Percentiles rank a stretch among this genome's conserved stretches.
phyloP scores from a whole-genome alignment of 1,140 invertebrate genomes.

The Tetramorium simillimum region DNA sequence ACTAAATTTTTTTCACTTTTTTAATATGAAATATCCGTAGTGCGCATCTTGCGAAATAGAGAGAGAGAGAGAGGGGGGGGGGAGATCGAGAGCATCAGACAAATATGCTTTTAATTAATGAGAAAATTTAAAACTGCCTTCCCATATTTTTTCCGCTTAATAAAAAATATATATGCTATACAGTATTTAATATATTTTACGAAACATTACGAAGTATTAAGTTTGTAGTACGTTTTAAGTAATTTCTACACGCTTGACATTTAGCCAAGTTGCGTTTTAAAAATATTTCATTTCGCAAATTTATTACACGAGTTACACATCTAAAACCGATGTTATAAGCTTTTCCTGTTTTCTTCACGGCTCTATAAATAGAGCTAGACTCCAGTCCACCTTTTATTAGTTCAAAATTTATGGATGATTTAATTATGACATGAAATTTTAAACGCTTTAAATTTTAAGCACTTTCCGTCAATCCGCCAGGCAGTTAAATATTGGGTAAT shows the following conservation, averaged over 20 bases:
- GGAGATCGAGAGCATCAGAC: background rate
- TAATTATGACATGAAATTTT: constrained; percentile 17
- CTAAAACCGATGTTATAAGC: background rate
- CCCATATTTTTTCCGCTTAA: background rate
- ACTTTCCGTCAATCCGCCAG: background rate
- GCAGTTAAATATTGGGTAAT: constrained; percentile 14
- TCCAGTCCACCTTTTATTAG: background rate
- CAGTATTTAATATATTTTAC: background rate
- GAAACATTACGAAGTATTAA: background rate
- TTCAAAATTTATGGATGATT: constrained; percentile 9
- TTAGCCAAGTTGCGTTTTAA: background rate
- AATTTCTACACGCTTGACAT: background rate
- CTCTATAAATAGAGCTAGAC: background rate
- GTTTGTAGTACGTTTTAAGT: background rate
- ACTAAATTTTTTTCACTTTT: constrained; percentile 32
- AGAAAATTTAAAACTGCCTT: background rate
- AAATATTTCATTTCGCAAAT: background rate
- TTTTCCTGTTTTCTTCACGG: background rate
- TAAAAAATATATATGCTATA: background rate
- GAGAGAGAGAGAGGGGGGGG: background rate
- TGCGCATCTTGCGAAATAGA: background rate
- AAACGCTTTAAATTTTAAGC: constrained; percentile 31
- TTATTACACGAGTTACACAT: background rate
- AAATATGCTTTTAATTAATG: background rate
- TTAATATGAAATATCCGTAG: background rate